Evolutionary conservation across 2,797 vertebrate genomes (phyloP).

Genomic region (Acanthornis magna): DNA sequence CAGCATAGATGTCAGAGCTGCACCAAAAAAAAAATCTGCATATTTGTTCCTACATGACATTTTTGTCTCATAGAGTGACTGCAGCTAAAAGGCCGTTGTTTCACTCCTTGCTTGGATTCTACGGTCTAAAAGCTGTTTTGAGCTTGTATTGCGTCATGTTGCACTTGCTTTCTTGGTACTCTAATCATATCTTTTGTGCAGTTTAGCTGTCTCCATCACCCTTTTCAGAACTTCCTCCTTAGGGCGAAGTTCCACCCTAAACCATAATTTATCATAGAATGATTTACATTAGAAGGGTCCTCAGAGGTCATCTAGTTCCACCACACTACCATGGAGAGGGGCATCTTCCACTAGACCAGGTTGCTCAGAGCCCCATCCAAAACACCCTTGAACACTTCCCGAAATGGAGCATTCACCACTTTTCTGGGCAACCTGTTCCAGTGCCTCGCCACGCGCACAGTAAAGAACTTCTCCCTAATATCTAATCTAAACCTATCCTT

Average conservation of each 20-base stretch:
- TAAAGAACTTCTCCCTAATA: not conserved
- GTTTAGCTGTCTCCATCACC: not conserved
- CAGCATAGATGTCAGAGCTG: not conserved
- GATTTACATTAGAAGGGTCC: not conserved
- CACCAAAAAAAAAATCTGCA: not conserved
- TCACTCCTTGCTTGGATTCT: not conserved
- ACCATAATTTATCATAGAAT: not conserved
- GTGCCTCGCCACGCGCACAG: not conserved
- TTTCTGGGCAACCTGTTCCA: not conserved
- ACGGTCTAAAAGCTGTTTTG: not conserved
- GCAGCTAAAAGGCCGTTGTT: not conserved
- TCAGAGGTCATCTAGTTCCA: not conserved
- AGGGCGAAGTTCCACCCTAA: not conserved
- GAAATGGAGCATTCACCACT: not conserved
- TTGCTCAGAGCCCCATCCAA: not conserved
- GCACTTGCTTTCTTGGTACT: not conserved
- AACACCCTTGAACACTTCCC: not conserved
- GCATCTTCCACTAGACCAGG: not conserved
- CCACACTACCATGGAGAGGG: not conserved
- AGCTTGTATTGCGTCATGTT: not conserved
- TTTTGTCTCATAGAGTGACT: not conserved
- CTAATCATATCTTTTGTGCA: not conserved
- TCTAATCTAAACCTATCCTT: not conserved
- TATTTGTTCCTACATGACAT: not conserved
- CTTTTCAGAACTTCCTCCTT: not conserved